Base-by-base conservation (phyloP, 2,113 vertebrate species). In the Corvus moneduloides region DNA sequence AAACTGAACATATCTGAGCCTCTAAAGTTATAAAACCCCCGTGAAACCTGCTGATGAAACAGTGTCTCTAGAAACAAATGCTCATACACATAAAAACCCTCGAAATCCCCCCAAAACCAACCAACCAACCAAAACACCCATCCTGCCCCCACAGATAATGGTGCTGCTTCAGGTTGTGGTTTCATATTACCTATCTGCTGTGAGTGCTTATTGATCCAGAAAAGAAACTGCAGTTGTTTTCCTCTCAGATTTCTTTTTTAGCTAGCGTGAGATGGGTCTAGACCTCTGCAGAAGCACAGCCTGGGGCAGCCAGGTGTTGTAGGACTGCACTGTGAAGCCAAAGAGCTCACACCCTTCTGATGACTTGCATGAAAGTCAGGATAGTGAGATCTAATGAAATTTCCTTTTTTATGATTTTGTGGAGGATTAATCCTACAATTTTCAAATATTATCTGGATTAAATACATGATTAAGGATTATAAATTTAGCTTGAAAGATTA, bases 401-500 rank as follows among this genome's bases (percentile, higher is more conserved):
- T 82, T 74, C 26, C 5, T 87, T 88, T 76, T 81, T 89, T 20
- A n/a, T 68, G 27, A 52, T 79, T 86, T 89, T 61, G 13, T 12
- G 27, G 5, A 14, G 22, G 20, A 16, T 61, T 67, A 84, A 71
- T 90, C 15, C 14, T 55, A 58, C 30, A 17, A 32, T 74, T 87
- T 94, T 15, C 26, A 86, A 88, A 71, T 80, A 74, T 55, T 77
- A 67, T 3, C 43, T 32, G 1, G 30, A 88, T 83, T 74, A 63
- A 87, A 46, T 24, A 69, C 5, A 0, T 74, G 46, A 84, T 43
- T 69, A 71, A 49, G 23, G 27, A 46, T 13, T 11, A 71, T 30
- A 88, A 73, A 93, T 92, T 77, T 74, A 93, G 5, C 33, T 84
- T 67, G 59, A 92, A 90, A 88, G 9, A 79, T 92, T 93, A 90